A percentile compares a stretch with the other conserved stretches of the same genome.
Evolutionary conservation across 2,888 invertebrate species (phyloP).

Genomic region (Rhagophthalmus giganteus): DNA sequence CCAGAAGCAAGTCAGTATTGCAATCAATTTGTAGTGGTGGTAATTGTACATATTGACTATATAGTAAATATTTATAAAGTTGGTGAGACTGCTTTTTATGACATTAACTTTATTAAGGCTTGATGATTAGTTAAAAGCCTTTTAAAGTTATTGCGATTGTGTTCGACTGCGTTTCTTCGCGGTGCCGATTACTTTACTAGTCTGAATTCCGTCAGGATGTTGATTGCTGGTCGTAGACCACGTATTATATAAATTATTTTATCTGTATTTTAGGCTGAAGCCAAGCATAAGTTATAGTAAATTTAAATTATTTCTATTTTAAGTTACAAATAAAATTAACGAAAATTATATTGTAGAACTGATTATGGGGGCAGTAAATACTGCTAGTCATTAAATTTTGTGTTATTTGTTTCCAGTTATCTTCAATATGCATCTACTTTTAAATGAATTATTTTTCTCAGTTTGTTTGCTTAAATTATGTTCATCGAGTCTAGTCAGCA

Average conservation of each 20-base stretch:
- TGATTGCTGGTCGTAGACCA: slow-evolving; percentile 26
- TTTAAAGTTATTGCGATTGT: slow-evolving; percentile 36
- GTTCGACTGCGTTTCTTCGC: slow-evolving; percentile 41
- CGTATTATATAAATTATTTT: slow-evolving; percentile 27
- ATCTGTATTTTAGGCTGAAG: slow-evolving; percentile 11
- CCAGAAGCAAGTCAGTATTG: slow-evolving; percentile 19
- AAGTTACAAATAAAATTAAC: slow-evolving; percentile 1
- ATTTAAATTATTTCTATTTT: neutral
- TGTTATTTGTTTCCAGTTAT: too few species aligned
- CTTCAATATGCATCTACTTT: too few species aligned
- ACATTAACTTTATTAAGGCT: slow-evolving; percentile 22
- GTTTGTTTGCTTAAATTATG: neutral
- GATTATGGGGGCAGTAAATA: slow-evolving; percentile 1
- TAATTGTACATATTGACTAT: slow-evolving; percentile 20
- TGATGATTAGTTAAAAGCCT: slow-evolving; percentile 4
- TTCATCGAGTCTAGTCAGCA: neutral
- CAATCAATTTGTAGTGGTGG: slow-evolving; percentile 23
- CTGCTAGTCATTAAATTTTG: slow-evolving; percentile 7
- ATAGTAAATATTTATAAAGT: slow-evolving; percentile 23
- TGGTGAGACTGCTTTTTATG: slow-evolving; percentile 31
- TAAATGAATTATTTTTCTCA: too few species aligned
- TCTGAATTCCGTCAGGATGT: slow-evolving; percentile 47
- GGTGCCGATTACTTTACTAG: slow-evolving; percentile 47
- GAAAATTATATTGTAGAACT: slow-evolving; percentile 5
- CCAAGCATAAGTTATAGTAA: slow-evolving; percentile 6